phyloP scores from a whole-genome alignment of 1,140 invertebrate species.

The Dryas iulia region DNA sequence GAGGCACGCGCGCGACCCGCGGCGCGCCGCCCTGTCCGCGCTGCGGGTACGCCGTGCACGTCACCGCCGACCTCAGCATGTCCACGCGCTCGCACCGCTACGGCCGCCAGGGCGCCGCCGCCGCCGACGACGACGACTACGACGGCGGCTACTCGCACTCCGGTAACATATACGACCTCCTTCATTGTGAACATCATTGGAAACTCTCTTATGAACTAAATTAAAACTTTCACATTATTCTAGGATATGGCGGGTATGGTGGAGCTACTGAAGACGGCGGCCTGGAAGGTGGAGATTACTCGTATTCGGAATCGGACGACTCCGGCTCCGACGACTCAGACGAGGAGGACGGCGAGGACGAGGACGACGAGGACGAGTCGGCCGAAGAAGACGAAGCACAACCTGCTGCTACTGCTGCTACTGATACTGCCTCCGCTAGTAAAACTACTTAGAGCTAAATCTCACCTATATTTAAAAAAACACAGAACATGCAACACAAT shows the following conservation, averaged over 20 bases:
- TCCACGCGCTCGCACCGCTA: constrained; percentile 93
- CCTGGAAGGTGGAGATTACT: constrained; percentile 60
- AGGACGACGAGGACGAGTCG: constrained; percentile 75
- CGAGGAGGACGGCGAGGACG: constrained; percentile 65
- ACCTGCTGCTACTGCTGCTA: neutral
- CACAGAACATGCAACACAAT: too few relatives aligned
- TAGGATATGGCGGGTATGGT: constrained; percentile 27
- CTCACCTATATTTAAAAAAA: neutral
- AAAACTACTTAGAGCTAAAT: constrained; percentile 4
- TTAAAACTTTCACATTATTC: too few relatives aligned
- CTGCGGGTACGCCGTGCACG: constrained; percentile 93
- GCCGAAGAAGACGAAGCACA: constrained; percentile 51
- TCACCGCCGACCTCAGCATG: constrained; percentile 97
- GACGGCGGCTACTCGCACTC: constrained; percentile 55
- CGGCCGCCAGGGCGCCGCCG: constrained; percentile 87
- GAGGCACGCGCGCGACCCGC: constrained; percentile 73
- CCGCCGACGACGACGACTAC: constrained; percentile 81
- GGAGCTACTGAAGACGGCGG: constrained; percentile 78
- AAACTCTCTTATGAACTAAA: too few relatives aligned
- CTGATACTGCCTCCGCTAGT: neutral
- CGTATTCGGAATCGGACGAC: constrained; percentile 81
- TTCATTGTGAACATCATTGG: too few relatives aligned
- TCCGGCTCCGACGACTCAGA: constrained; percentile 44
- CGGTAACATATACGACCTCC: too few relatives aligned
- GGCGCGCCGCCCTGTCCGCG: constrained; percentile 96